Percentiles rank a stretch among this genome's conserved stretches.
phyloP scores from a whole-genome alignment of 2,888 invertebrate species.

The Chrysina gloriosa region DNA sequence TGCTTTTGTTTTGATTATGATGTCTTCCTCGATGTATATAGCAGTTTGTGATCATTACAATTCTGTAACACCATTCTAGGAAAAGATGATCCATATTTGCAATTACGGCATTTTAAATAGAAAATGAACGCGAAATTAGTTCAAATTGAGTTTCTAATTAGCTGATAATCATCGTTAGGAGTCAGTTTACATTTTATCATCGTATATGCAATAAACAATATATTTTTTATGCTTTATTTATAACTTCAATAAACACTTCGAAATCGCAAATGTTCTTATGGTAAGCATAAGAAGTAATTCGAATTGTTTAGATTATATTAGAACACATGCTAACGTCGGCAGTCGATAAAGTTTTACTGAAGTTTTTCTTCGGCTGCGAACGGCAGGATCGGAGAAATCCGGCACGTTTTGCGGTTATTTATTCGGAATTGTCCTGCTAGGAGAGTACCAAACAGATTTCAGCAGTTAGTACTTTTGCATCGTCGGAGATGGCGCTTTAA shows the following conservation, averaged over 20 bases:
- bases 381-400: background rate
- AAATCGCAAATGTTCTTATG: constrained; percentile 4
- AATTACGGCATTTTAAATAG: no score
- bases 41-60: no score
- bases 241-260: constrained; percentile 12
- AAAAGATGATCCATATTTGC: no score
- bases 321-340: no score
- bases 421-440: background rate
- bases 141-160: background rate
- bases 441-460: constrained; percentile 2
- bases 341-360: no score
- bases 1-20: no score
- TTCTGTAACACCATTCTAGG: no score
- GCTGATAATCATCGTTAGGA: background rate
- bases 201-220: background rate
- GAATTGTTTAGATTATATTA: constrained; percentile 11
- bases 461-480: constrained; percentile 31
- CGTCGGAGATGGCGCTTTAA: constrained; percentile 56
- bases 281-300: constrained; percentile 7
- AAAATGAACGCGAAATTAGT: background rate
- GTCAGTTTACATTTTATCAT: background rate
- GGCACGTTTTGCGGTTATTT: background rate
- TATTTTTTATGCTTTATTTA: constrained; percentile 4
- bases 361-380: background rate
- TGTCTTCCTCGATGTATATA: no score